Conservation (phyloP, 2,797 vertebrate genomes). For the Psittacula derbiana region DNA sequence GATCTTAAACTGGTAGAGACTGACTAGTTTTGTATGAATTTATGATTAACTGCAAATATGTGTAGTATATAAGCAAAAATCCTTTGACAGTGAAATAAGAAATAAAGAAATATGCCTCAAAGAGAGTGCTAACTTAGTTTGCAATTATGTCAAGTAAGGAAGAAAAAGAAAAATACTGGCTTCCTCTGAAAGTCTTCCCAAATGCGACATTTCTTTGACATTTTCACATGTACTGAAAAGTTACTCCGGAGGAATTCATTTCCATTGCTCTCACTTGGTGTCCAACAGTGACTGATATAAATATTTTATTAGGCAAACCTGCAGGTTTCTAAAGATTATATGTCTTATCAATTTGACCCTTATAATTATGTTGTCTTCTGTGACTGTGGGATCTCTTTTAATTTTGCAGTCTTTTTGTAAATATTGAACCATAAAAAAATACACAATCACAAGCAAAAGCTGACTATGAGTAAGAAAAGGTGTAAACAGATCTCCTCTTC, state of each 20-base stretch:
- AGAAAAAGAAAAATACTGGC: background rate
- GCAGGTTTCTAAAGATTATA: slow-evolving; percentile 83
- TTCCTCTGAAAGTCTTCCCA: background rate
- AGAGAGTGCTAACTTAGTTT: slow-evolving; percentile 6
- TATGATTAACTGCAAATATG: background rate
- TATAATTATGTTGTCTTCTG: slow-evolving; percentile 84
- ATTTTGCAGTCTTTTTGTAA: slow-evolving; percentile 78
- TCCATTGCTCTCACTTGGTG: slow-evolving; percentile 67
- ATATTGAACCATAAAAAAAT: slow-evolving; percentile 73
- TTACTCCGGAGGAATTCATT: slow-evolving; percentile 61
- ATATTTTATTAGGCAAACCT: slow-evolving; percentile 81
- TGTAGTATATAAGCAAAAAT: background rate
- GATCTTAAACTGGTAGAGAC: background rate
- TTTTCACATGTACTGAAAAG: slow-evolving; percentile 45
- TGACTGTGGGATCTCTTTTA: slow-evolving; percentile 77
- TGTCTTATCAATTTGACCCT: slow-evolving; percentile 83
- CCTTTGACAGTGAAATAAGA: background rate
- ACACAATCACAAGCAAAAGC: slow-evolving; percentile 50
- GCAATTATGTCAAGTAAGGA: background rate
- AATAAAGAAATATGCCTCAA: background rate
- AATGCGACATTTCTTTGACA: background rate
- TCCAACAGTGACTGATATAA: slow-evolving; percentile 80
- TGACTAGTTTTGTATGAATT: background rate
- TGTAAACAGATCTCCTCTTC: slow-evolving; percentile 32
- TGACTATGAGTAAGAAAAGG: slow-evolving; percentile 16